phyloP scores from a whole-genome alignment of 1,140 invertebrate species.

The Hermetia illucens region DNA sequence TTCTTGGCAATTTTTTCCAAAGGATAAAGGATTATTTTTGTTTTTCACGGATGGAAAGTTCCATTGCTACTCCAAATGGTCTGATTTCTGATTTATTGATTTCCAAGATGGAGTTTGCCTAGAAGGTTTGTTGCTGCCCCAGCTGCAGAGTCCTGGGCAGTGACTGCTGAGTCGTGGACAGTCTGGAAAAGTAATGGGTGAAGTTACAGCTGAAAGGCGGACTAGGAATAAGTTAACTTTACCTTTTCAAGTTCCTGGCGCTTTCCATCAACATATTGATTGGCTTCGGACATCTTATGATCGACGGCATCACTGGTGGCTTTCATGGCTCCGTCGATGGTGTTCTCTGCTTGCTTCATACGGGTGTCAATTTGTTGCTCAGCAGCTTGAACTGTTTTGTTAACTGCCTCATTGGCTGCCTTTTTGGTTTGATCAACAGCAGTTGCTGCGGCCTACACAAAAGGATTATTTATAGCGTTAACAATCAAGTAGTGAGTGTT shows the following conservation, averaged over 20 bases:
- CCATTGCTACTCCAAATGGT: too few relatives aligned
- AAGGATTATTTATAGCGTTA: background rate
- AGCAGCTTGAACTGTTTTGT: constrained; percentile 29
- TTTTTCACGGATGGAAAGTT: too few relatives aligned
- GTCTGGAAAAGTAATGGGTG: constrained; percentile 7
- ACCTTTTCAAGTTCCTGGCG: constrained; percentile 25
- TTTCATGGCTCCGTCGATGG: constrained; percentile 25
- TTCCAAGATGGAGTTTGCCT: constrained; percentile 24
- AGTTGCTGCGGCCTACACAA: constrained; percentile 18
- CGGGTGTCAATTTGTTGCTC: constrained; percentile 26
- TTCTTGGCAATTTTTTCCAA: too few relatives aligned
- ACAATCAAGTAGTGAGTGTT: background rate
- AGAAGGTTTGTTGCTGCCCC: constrained; percentile 22
- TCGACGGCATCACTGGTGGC: constrained; percentile 27
- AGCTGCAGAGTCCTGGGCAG: constrained; percentile 21
- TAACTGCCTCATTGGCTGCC: constrained; percentile 28
- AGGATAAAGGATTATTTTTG: too few relatives aligned
- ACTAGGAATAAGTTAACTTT: background rate
- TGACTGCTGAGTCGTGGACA: constrained; percentile 20
- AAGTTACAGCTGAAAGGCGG: background rate
- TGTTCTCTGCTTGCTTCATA: constrained; percentile 25
- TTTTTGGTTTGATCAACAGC: constrained; percentile 29
- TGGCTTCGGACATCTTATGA: constrained; percentile 30
- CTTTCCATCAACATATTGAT: constrained; percentile 29
- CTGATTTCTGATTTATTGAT: too few relatives aligned